phyloP scores from a whole-genome alignment of 2,113 vertebrate species.

The Osmerus mordax region DNA sequence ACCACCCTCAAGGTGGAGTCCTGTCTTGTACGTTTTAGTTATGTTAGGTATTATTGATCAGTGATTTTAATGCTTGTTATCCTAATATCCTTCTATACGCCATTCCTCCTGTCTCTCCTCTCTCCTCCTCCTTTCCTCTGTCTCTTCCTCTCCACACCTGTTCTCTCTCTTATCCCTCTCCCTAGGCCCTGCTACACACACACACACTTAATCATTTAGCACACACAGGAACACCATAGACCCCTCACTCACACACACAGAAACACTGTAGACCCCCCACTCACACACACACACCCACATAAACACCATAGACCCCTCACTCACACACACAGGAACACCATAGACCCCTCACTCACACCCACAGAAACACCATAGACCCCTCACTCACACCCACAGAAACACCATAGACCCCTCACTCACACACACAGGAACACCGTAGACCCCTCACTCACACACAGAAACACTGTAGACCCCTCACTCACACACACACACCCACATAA shows the following conservation, averaged over 20 bases:
- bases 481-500: neutral
- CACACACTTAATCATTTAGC: neutral
- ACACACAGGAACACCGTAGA: too few species aligned
- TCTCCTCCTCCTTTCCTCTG: constrained; percentile 34
- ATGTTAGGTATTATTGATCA: constrained; percentile 65
- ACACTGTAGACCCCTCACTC: neutral
- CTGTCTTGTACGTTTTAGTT: constrained; percentile 71
- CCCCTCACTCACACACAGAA: neutral
- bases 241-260: constrained; percentile 20
- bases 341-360: too few species aligned
- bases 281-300: neutral
- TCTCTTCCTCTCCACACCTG: constrained; percentile 14
- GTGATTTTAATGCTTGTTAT: constrained; percentile 69
- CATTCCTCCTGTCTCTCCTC: constrained; percentile 29
- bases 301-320: too few species aligned
- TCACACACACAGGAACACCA: too few species aligned
- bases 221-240: neutral
- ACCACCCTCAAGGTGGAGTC: constrained; percentile 61
- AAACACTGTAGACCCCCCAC: neutral
- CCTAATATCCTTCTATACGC: constrained; percentile 46
- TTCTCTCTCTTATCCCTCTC: neutral
- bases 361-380: too few species aligned
- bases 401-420: too few species aligned
- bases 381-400: too few species aligned
- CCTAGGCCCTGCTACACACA: neutral